Conservation (phyloP, 2,888 invertebrate genomes). For the Drosophila nigritarsus region DNA sequence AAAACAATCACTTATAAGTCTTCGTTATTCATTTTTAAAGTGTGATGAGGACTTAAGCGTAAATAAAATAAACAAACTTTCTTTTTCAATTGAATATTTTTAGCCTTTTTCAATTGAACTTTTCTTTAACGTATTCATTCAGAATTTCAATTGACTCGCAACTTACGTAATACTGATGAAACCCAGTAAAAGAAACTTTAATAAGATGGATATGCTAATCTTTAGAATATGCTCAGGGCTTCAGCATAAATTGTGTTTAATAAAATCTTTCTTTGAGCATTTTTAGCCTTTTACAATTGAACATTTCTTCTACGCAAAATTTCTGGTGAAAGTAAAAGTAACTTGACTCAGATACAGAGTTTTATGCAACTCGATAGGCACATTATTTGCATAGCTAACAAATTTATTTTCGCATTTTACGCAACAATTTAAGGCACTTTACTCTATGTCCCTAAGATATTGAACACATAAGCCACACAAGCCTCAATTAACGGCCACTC, state of each 20-base stretch:
- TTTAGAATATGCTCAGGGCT: background rate
- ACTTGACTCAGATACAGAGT: background rate
- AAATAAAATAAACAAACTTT: background rate
- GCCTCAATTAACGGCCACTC: constrained; percentile 38
- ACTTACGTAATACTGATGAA: background rate
- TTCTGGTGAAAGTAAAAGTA: background rate
- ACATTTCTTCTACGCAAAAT: background rate
- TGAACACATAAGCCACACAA: constrained; percentile 31
- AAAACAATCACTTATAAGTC: background rate
- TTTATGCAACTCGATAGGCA: background rate
- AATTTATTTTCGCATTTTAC: constrained; percentile 12
- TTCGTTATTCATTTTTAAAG: too few species aligned
- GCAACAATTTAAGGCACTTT: constrained; percentile 33
- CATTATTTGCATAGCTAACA: background rate
- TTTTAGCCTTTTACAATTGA: background rate
- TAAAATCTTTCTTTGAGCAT: background rate
- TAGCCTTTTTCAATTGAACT: background rate
- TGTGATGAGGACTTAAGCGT: too few species aligned
- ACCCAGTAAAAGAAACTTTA: background rate
- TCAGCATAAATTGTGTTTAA: background rate
- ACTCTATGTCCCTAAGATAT: constrained; percentile 26
- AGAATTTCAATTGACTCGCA: background rate
- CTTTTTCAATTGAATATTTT: background rate
- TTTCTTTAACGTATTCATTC: background rate
- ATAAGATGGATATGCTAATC: background rate